Evolutionary conservation across 2,888 invertebrate species (phyloP).

Genomic region (Leptopilina syphax): DNA sequence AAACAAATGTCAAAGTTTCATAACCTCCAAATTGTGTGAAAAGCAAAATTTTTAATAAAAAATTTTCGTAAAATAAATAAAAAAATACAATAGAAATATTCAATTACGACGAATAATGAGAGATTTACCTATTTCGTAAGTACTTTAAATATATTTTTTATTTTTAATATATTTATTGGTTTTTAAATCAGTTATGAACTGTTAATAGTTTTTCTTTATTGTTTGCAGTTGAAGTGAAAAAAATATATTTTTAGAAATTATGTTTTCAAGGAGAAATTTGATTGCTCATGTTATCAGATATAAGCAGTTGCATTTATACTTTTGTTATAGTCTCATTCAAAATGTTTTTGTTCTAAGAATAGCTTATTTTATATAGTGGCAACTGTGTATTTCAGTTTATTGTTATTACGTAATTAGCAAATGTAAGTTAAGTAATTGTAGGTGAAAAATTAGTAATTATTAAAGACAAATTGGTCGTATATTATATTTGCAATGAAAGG

Average conservation of each 20-base stretch:
- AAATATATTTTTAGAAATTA: constrained; percentile 2
- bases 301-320: background rate
- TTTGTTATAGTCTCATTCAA: background rate
- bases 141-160: constrained; percentile 11
- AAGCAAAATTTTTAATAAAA: background rate
- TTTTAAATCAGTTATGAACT: background rate
- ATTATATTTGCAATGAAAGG: too few relatives aligned
- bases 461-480: too few relatives aligned
- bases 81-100: background rate
- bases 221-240: background rate
- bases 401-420: too few relatives aligned
- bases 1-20: background rate
- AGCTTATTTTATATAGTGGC: background rate
- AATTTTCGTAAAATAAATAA: background rate
- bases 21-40: background rate
- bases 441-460: too few relatives aligned
- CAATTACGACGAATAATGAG: constrained; percentile 22
- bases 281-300: constrained; percentile 7
- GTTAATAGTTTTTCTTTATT: background rate
- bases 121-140: constrained; percentile 40
- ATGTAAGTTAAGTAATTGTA: too few relatives aligned
- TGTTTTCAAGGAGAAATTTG: constrained; percentile 15
- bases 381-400: too few relatives aligned
- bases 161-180: background rate
- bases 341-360: background rate